Evolutionary conservation across 2,888 invertebrate genomes (phyloP).

Genomic region (Philhelius pedissequus): DNA sequence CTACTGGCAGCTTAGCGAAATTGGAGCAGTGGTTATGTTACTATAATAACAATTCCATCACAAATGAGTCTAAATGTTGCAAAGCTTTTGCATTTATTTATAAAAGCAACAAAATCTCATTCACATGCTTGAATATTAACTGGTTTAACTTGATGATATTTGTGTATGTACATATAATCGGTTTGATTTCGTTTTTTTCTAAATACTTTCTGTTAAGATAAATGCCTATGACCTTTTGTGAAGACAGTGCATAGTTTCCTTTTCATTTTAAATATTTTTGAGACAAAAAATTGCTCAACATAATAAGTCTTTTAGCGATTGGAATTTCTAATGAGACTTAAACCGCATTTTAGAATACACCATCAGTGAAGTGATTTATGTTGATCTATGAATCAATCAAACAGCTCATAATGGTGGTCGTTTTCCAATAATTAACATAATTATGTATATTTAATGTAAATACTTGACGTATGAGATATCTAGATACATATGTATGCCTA

Average conservation of each 20-base stretch:
- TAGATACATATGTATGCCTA: neutral
- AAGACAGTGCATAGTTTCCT: neutral
- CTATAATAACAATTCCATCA: neutral
- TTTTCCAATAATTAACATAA: neutral
- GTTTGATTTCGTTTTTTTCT: neutral
- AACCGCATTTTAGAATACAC: neutral
- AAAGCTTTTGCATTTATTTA: neutral
- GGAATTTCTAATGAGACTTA: neutral
- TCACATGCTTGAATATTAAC: neutral
- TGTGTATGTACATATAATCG: neutral
- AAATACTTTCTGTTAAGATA: constrained; percentile 4
- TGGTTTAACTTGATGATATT: neutral
- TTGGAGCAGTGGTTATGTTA: neutral
- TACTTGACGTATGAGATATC: neutral
- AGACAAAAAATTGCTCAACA: neutral
- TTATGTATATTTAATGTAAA: neutral
- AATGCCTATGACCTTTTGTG: neutral
- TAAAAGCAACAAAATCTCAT: neutral
- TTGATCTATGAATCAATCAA: neutral
- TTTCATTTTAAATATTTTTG: neutral
- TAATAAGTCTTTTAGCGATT: neutral
- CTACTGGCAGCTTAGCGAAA: neutral
- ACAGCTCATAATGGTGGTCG: neutral
- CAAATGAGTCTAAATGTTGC: neutral
- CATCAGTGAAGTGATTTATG: neutral